Conservation (phyloP, 2,113 vertebrate genomes). For the Sprattus sprattus region DNA sequence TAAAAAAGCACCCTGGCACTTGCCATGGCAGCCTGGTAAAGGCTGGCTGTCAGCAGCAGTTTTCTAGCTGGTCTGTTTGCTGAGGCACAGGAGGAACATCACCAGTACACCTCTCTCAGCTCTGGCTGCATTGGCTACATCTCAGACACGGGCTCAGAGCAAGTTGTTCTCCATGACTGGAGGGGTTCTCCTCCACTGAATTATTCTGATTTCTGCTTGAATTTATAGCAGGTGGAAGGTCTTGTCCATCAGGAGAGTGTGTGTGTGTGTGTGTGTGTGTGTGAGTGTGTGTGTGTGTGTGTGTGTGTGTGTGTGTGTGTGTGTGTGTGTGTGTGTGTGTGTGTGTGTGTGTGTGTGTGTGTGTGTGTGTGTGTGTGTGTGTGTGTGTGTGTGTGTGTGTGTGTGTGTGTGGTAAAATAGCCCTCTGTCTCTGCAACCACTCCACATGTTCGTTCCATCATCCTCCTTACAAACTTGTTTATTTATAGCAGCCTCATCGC, state of each 20-base stretch:
- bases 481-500: slow-evolving; percentile 32
- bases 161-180: not conserved
- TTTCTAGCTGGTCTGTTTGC: not conserved
- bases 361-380: not conserved
- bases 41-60: not conserved
- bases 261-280: no score
- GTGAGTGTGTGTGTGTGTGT: no score
- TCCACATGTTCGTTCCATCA: slow-evolving; percentile 17
- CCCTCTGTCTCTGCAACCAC: not conserved
- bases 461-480: not conserved
- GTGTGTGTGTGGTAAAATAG: slow-evolving; percentile 8
- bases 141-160: not conserved
- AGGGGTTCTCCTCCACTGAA: not conserved
- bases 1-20: not conserved
- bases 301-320: no score
- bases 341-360: slow-evolving; percentile 14
- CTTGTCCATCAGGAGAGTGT: not conserved
- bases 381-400: slow-evolving; percentile 7
- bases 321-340: not conserved
- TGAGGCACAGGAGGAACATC: not conserved
- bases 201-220: not conserved
- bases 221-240: not conserved
- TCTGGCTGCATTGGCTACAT: not conserved
- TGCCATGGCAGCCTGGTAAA: no score
- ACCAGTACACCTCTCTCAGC: not conserved